Evolutionary conservation across 64 coral and sea anemone genomes (phyloP).

Genomic region (Porites lutea): DNA sequence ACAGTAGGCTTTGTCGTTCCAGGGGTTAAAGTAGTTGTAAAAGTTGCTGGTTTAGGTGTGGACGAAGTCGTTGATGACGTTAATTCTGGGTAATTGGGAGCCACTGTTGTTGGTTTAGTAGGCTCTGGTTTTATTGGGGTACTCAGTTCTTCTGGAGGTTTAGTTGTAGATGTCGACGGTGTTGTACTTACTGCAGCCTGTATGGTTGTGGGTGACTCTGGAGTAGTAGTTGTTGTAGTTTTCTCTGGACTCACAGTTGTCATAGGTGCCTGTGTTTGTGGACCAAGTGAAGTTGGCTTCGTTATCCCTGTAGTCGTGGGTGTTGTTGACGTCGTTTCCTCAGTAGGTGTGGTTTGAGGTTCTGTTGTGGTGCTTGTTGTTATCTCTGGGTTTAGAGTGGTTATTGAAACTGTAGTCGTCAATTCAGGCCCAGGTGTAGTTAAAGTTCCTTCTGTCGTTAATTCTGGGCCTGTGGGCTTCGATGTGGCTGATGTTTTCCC

Average conservation of each 20-base stretch:
- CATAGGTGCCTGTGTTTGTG: neutral
- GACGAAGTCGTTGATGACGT: neutral
- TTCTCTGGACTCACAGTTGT: neutral
- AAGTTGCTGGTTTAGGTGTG: neutral
- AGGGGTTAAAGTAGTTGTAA: neutral
- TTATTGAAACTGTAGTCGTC: too few relatives aligned
- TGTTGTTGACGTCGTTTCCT: neutral
- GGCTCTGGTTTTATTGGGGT: neutral
- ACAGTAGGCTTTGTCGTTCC: neutral
- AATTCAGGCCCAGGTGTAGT: too few relatives aligned
- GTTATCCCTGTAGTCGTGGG: neutral
- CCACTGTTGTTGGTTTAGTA: neutral
- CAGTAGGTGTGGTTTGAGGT: neutral
- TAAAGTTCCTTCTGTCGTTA: too few relatives aligned
- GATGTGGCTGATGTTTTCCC: too few relatives aligned
- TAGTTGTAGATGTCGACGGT: neutral
- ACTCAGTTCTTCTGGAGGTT: neutral
- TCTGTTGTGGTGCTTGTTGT: neutral
- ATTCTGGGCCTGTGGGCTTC: too few relatives aligned
- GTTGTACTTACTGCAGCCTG: neutral
- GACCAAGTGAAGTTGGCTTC: neutral
- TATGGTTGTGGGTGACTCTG: neutral
- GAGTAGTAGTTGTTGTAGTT: slow-evolving; percentile 6
- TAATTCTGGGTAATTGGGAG: neutral
- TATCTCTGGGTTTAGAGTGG: neutral